Evolutionary conservation across 2,797 vertebrate species (phyloP).

Genomic region (Alcedo quadribrachys): DNA sequence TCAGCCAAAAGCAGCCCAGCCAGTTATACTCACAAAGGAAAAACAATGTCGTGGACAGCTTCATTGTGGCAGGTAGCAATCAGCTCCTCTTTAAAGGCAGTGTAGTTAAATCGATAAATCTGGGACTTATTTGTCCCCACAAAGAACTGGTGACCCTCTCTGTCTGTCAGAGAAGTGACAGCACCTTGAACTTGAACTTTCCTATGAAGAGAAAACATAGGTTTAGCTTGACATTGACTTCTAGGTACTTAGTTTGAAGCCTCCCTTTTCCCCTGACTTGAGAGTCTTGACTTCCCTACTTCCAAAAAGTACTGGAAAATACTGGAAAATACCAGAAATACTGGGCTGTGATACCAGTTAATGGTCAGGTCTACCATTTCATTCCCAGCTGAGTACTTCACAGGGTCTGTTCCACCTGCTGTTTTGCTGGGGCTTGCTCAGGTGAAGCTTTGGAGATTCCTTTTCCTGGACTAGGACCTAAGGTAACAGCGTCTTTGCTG

Average conservation of each 20-base stretch:
- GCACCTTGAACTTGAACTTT: conserved; percentile 84
- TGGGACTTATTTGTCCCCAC: conserved; percentile 85
- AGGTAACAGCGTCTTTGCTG: neutral
- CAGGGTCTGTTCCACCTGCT: neutral
- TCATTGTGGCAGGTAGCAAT: conserved; percentile 83
- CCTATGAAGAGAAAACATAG: conserved; percentile 72
- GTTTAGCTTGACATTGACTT: neutral
- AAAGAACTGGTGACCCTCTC: conserved; percentile 86
- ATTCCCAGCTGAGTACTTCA: neutral
- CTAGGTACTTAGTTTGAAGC: neutral
- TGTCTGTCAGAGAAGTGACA: conserved; percentile 85
- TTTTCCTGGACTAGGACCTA: neutral
- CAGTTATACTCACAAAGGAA: conserved; percentile 84
- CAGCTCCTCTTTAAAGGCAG: conserved; percentile 85
- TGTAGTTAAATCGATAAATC: conserved; percentile 81
- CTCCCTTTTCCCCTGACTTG: neutral
- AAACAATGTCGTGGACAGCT: conserved; percentile 82
- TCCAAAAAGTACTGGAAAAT: neutral
- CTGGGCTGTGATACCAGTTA: neutral
- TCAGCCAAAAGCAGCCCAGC: neutral
- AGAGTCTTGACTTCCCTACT: neutral
- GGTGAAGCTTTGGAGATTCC: neutral
- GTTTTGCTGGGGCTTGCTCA: neutral
- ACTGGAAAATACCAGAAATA: no score
- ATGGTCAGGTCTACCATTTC: neutral